Evolutionary conservation across 2,797 vertebrate genomes (phyloP).

Genomic region (Neosilurus hyrtlii): DNA sequence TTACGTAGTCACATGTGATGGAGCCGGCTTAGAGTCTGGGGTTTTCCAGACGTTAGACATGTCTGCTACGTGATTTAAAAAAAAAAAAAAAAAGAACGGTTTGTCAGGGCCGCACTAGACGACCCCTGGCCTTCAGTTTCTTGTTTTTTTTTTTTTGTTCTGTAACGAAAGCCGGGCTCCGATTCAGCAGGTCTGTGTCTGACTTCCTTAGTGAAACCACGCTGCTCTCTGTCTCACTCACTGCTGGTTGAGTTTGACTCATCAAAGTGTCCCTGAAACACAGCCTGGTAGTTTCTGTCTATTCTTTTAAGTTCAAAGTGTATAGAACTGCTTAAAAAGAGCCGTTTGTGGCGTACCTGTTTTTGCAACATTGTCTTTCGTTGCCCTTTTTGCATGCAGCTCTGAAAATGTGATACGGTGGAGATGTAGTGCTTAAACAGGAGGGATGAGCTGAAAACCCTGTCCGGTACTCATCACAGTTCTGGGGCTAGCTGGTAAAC

Average conservation of each 20-base stretch:
- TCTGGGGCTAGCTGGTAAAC: neutral
- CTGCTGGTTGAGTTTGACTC: conserved; percentile 45
- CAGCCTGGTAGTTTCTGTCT: neutral
- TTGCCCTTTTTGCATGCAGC: neutral
- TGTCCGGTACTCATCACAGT: neutral
- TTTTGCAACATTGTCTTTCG: neutral
- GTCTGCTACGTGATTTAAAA: neutral
- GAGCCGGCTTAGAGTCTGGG: neutral
- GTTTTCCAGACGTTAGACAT: neutral
- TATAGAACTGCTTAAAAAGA: neutral
- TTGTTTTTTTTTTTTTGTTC: too few relatives aligned
- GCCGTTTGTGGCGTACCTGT: conserved; percentile 14
- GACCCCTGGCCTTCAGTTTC: neutral
- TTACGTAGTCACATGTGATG: neutral
- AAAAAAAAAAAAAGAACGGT: neutral
- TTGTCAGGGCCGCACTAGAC: too few relatives aligned
- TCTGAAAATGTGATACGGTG: neutral
- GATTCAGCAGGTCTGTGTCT: neutral
- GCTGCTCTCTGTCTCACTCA: conserved; percentile 39
- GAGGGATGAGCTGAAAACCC: neutral
- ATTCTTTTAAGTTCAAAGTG: neutral
- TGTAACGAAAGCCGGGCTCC: neutral
- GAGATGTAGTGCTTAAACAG: neutral
- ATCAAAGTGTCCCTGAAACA: conserved; percentile 41
- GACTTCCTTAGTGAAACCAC: conserved; percentile 37